phyloP scores from a whole-genome alignment of 2,797 vertebrate genomes.

The Lycodopsis pacificus region DNA sequence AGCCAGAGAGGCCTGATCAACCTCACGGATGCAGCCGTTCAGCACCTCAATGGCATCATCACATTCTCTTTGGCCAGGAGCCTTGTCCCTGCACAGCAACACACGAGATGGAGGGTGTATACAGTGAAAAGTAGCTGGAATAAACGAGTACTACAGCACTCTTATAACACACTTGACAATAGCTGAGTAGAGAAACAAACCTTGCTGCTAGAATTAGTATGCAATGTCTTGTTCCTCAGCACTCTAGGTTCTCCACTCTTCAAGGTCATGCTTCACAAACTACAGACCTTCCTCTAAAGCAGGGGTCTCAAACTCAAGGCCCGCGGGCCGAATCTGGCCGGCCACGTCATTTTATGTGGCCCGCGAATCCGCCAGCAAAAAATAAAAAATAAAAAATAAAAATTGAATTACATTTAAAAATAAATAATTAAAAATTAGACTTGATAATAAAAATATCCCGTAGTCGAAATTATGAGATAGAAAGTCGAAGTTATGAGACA shows the following conservation, averaged over 20 bases:
- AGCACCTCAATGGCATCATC: constrained; percentile 94
- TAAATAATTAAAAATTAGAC: too few species aligned
- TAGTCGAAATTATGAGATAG: too few species aligned
- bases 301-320: too few species aligned
- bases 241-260: not conserved
- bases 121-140: not conserved
- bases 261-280: not conserved
- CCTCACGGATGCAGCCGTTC: constrained; percentile 93
- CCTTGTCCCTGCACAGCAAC: constrained; percentile 90
- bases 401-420: too few species aligned
- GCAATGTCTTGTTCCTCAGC: not conserved
- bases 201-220: not conserved
- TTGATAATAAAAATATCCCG: too few species aligned
- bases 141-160: not conserved
- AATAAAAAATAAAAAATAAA: too few species aligned
- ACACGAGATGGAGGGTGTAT: not conserved
- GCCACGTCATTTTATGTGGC: too few species aligned
- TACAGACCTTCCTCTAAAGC: not conserved
- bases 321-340: too few species aligned
- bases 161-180: too few species aligned
- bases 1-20: constrained; percentile 96
- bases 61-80: constrained; percentile 96
- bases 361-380: too few species aligned
- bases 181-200: not conserved
- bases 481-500: too few species aligned